Conservation (phyloP, 2,797 vertebrate genomes). For the Microcaecilia unicolor region DNA sequence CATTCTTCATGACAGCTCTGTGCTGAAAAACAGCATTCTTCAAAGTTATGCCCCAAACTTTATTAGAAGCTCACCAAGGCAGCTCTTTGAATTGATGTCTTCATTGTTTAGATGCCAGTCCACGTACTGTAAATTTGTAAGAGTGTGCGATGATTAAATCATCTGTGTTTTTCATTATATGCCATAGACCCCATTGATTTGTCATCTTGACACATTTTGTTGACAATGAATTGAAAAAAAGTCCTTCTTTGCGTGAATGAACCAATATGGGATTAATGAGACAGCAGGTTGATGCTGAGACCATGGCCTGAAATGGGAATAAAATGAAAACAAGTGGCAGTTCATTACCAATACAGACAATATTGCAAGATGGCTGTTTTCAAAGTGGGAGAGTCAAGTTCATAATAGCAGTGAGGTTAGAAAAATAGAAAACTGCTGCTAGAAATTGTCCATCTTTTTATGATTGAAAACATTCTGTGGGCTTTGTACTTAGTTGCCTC, state of each 20-base stretch:
- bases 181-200: conserved; percentile 1
- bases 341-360: neutral
- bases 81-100: accelerated
- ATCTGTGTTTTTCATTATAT: neutral
- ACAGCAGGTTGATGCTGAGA: neutral
- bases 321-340: neutral
- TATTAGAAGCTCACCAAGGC: neutral
- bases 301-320: neutral
- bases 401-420: too few species aligned
- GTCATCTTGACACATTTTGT: neutral
- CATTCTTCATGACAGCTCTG: too few species aligned
- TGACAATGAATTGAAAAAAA: conserved; percentile 1
- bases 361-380: conserved; percentile 2
- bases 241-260: neutral
- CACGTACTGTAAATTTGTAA: neutral
- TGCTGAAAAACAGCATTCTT: too few species aligned
- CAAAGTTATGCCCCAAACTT: too few species aligned
- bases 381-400: too few species aligned
- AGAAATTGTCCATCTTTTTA: too few species aligned
- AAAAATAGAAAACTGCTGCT: too few species aligned
- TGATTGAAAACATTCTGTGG: too few species aligned
- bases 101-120: neutral
- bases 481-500: too few species aligned
- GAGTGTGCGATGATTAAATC: neutral
- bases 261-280: conserved; percentile 4